Evolutionary conservation across 1,140 invertebrate species (phyloP).

Genomic region (Saccostrea cuccullata): DNA sequence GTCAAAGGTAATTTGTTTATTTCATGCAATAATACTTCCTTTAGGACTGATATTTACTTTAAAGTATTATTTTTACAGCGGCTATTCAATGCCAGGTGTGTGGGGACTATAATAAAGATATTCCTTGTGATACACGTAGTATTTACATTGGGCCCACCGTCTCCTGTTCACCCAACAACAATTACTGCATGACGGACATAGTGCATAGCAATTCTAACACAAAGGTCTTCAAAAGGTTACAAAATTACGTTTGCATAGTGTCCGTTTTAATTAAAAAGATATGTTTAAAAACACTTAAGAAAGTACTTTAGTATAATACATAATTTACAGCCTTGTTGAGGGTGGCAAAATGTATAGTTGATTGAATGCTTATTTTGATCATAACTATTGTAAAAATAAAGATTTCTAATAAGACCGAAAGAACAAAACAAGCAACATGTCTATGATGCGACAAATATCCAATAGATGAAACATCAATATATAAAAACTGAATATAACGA

Average conservation of each 20-base stretch:
- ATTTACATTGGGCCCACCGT: neutral
- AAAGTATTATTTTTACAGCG: neutral
- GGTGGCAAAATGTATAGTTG: too few relatives aligned
- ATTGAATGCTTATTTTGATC: too few relatives aligned
- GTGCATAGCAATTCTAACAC: neutral
- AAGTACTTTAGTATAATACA: neutral
- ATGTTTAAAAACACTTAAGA: neutral
- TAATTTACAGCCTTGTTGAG: neutral
- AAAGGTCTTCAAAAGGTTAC: neutral
- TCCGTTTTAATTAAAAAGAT: neutral
- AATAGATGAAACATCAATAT: too few relatives aligned
- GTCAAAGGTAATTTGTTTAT: too few relatives aligned
- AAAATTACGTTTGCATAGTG: too few relatives aligned
- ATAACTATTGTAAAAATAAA: too few relatives aligned
- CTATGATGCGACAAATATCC: too few relatives aligned
- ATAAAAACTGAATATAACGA: too few relatives aligned
- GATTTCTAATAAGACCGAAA: too few relatives aligned
- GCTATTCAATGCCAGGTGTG: neutral
- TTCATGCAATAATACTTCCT: too few relatives aligned
- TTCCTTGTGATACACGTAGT: neutral
- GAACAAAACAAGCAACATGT: too few relatives aligned
- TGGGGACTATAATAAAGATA: neutral
- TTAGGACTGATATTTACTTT: too few relatives aligned
- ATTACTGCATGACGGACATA: neutral
- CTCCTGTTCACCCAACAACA: neutral